A percentile compares a stretch with the other conserved stretches of the same genome.
These are phyloP conservation scores for Drosophila triauraria DNA, from an alignment of 1,140 invertebrate species.

Conservation along the genomic window DNA sequence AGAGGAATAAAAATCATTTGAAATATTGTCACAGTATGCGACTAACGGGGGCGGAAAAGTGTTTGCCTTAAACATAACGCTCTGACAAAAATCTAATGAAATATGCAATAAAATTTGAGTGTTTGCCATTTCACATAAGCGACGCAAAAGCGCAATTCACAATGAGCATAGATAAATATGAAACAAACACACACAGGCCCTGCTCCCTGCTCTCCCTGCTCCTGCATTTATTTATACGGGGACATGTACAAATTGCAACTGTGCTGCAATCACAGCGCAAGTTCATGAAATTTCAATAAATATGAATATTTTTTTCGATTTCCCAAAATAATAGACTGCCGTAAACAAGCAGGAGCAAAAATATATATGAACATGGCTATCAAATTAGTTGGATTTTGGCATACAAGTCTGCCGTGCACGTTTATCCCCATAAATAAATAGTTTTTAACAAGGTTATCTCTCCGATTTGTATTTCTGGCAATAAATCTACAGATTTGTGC, in stretches of 20 bases:
- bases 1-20: slow-evolving; percentile 65
- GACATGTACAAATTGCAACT: slow-evolving; percentile 17
- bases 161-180: slow-evolving; percentile 65
- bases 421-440: slow-evolving; percentile 28
- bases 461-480: slow-evolving; percentile 20
- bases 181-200: slow-evolving; percentile 2
- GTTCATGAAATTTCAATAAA: slow-evolving; percentile 55
- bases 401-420: not conserved
- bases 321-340: slow-evolving; percentile 32
- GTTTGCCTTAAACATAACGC: slow-evolving; percentile 73
- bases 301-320: slow-evolving; percentile 20
- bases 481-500: slow-evolving; percentile 8
- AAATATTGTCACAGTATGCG: slow-evolving; percentile 29
- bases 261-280: slow-evolving; percentile 10
- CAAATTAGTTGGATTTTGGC: slow-evolving; percentile 38
- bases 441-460: slow-evolving; percentile 33
- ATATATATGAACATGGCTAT: slow-evolving; percentile 11
- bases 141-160: slow-evolving; percentile 66
- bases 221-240: slow-evolving; percentile 9
- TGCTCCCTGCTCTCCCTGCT: not conserved
- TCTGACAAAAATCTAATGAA: slow-evolving; percentile 77
- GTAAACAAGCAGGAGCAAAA: slow-evolving; percentile 1
- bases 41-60: slow-evolving; percentile 28
- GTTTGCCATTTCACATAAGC: slow-evolving; percentile 68
- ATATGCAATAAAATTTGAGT: slow-evolving; percentile 82